Evolutionary conservation across 2,888 invertebrate species (phyloP), one percentile per base, ranked within the genome.

Genomic region (Marronus borbonicus): DNA sequence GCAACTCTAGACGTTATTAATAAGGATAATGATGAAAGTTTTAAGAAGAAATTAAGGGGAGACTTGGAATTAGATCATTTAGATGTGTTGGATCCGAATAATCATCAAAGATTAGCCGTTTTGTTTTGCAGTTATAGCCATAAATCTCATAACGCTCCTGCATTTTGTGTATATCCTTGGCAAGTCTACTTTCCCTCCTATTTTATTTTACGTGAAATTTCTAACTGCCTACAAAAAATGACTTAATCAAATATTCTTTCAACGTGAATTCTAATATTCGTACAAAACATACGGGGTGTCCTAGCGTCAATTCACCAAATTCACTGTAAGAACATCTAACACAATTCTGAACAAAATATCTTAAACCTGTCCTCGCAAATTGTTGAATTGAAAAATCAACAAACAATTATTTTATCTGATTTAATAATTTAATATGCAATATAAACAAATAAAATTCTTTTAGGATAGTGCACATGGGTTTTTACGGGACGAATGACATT

Each of bases 401-500:
- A 5, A 4, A 36, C 31, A 7, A 36, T 36, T 36, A 36, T 36
- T 36, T 36, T 36, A 4, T 36, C 31, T 36, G 5, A 36, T 36
- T 36, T 36, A 36, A 36, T 5, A 31, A 31, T 31, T 31, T 31
- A 31, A 31, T 4, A 31, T 31, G 31, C 31, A 31, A 31, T 31
- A 31, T 31, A 31, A 31, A 31, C 3, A 31, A 31, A 31, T 31
- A 31, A 31, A 31, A 31, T 31, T 49, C 20, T 85, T 86, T 31
- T 83, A 95, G 95, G 94, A 93, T 96, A 76, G 95, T 97, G 0
- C 93, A 93, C 76, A 99, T 99, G 97, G 95, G 97, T 85, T 96
- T 98, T 90, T 99, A 99, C 88, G 97, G 97, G 0, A 92, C 94
- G 28, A 96, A 98, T 86, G 99, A 99, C 88, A 97, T 99, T 83